Evolutionary conservation across 2,888 invertebrate species (phyloP), one percentile per base, ranked within the genome.

Genomic region (Microplitis manilae): DNA sequence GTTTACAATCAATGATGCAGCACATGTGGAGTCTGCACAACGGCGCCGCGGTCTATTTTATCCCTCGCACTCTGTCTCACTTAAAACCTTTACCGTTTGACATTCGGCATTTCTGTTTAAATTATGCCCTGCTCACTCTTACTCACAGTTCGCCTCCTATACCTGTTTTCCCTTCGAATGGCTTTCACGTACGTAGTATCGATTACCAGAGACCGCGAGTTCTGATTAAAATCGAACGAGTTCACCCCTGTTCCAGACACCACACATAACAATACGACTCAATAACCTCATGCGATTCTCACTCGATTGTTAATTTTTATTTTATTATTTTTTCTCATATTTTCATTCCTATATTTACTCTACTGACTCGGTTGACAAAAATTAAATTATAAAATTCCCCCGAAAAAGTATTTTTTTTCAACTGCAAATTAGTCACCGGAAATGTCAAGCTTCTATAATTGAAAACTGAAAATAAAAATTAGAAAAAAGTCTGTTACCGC

Each of bases 1-100:
- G 79, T 80, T 82, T 81, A 81, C 79, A 80, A 82, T 82, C 80
- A 81, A 81, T 80, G 79, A 74, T 77, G 67, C 69, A 73, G 76
- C 77, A 76, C 73, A 72, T 61, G 41, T 61, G n/a, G 62, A 8
- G 39, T 17, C 72, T 40, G 62, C 39, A 72, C 62, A 50, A 20
- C 41, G 9, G 62, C 39, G 61, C 62, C 20, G 13, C 41, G 9
- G 38, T 50, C 41, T 62, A n/a, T 72, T 77, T 77, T 72, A 68
- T 68, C 60, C 15, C 38, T 50, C 41, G 69, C 59, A 67, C 30
- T 2, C 67, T 50, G 65, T 75, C 69, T 73, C 75, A 75, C 79
- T 62, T 72, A 50, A 50, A 50, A 50, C 50, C 50, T 65, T 74
- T 72, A 20, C 13, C 8, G 9, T 15, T 30, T 30, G 62, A 67